Conservation (phyloP, 1,140 invertebrate genomes). For the Coelopa frigida region DNA sequence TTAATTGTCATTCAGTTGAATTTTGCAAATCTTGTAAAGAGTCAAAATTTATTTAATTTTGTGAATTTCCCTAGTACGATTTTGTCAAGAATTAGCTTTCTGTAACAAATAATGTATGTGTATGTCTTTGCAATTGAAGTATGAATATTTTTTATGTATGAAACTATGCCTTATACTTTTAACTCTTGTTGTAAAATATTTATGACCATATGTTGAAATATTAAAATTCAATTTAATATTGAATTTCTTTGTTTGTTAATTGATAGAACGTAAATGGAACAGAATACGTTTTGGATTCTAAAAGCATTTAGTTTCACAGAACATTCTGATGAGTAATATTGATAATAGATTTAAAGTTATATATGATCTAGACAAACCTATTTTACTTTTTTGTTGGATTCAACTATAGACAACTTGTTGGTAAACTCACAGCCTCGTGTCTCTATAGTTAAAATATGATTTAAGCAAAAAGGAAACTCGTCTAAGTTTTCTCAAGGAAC, state of each 20-base stretch:
- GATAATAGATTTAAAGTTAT: slow-evolving; percentile 2
- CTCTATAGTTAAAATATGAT: neutral
- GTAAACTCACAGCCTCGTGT: slow-evolving; percentile 1
- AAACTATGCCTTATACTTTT: neutral
- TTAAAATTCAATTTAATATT: neutral
- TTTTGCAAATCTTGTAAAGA: slow-evolving; percentile 10
- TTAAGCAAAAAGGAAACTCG: neutral
- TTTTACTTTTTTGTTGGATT: no score
- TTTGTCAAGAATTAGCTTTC: neutral
- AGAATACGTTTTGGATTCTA: neutral
- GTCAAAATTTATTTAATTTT: neutral
- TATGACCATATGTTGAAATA: slow-evolving; percentile 2
- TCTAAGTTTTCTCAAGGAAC: neutral
- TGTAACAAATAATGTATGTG: slow-evolving; percentile 1
- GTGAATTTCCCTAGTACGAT: neutral
- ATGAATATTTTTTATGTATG: neutral
- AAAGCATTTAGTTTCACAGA: neutral
- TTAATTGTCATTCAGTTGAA: slow-evolving; percentile 1
- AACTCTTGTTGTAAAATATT: neutral
- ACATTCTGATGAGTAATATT: slow-evolving; percentile 1
- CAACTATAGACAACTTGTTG: no score
- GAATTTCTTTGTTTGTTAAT: slow-evolving; percentile 2
- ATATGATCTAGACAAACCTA: neutral
- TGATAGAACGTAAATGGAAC: neutral
- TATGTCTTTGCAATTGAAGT: neutral